phyloP scores from a whole-genome alignment of 2,888 invertebrate genomes.

The Caradrina clavipalpis region DNA sequence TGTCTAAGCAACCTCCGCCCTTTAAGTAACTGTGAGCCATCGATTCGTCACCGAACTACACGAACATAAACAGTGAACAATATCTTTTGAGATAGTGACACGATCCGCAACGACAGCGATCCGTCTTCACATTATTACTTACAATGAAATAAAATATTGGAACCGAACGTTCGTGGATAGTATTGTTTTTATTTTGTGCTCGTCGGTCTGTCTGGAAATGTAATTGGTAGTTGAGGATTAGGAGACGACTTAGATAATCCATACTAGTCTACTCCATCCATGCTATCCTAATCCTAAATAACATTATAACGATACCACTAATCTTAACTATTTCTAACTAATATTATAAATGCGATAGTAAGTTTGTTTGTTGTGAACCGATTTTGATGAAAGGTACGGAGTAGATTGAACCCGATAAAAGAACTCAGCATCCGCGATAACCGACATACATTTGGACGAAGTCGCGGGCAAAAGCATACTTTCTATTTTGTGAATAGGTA shows the following conservation, averaged over 20 bases:
- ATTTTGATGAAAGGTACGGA: no score
- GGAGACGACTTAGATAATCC: neutral
- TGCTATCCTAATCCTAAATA: no score
- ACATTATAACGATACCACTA: no score
- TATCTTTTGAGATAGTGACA: slow-evolving; percentile 49
- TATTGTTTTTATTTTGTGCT: slow-evolving; percentile 44
- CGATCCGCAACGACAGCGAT: slow-evolving; percentile 53
- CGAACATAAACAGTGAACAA: slow-evolving; percentile 40
- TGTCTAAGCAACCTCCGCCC: neutral
- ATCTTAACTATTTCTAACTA: no score
- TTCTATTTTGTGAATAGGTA: no score
- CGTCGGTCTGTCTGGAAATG: slow-evolving; percentile 1
- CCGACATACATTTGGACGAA: no score
- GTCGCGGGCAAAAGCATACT: no score
- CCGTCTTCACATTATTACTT: slow-evolving; percentile 48
- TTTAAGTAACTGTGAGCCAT: slow-evolving; percentile 8
- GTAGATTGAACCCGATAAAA: no score
- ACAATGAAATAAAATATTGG: slow-evolving; percentile 58
- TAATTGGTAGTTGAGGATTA: slow-evolving; percentile 17
- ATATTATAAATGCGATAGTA: no score
- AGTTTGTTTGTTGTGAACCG: no score
- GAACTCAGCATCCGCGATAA: no score
- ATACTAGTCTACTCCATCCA: no score
- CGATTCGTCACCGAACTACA: slow-evolving; percentile 34
- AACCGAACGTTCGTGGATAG: slow-evolving; percentile 13